Conservation (phyloP, 1,140 invertebrate species). For the Himalopsyche phryganea region DNA sequence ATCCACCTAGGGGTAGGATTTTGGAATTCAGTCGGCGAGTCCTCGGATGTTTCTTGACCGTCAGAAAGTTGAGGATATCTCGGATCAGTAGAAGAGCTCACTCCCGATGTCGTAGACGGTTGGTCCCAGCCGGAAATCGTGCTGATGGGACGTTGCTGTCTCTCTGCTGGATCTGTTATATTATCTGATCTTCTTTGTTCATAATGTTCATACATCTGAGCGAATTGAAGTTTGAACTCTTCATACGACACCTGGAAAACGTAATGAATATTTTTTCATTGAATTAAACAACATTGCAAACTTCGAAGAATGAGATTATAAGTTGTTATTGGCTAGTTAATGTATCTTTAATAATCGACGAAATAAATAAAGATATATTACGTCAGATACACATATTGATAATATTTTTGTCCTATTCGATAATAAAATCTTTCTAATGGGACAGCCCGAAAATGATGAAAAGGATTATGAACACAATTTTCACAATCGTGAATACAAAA, state of each 20-base stretch:
- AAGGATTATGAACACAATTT: no score
- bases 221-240: conserved; percentile 93
- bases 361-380: no score
- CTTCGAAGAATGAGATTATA: no score
- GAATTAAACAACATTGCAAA: no score
- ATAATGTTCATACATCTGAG: conserved; percentile 97
- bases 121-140: conserved; percentile 94
- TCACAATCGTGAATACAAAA: no score
- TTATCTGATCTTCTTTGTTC: conserved; percentile 90
- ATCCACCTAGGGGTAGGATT: conserved; percentile 44
- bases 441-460: no score
- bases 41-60: conserved; percentile 40
- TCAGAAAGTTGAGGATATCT: conserved; percentile 41
- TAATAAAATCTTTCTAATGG: no score
- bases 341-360: no score
- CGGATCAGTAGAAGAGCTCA: conserved; percentile 35
- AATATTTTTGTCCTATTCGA: no score
- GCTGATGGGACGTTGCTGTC: conserved; percentile 89
- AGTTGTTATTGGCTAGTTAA: no score
- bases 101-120: conserved; percentile 38
- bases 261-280: no score
- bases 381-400: no score
- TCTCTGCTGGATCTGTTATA: conserved; percentile 87
- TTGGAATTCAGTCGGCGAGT: conserved; percentile 39
- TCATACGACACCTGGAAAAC: conserved; percentile 81